A percentile compares a stretch with the other conserved stretches of the same genome.
These are phyloP conservation scores for Eleginops maclovinus DNA, from an alignment of 2,113 vertebrate genomes.

Conservation along the genomic window DNA sequence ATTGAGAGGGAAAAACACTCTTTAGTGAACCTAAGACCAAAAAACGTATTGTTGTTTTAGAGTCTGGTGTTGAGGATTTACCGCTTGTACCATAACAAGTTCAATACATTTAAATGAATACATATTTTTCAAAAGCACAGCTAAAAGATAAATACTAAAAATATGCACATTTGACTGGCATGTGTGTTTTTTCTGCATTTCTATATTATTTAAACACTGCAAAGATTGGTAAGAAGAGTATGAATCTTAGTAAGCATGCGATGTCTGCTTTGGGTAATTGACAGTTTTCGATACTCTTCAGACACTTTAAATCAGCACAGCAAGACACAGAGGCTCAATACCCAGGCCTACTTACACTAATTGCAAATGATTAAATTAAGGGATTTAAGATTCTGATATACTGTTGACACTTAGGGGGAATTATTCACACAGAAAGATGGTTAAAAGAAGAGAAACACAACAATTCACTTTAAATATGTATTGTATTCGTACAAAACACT, in stretches of 20 bases:
- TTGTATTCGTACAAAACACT: slow-evolving; percentile 62
- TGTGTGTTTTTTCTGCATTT: no score
- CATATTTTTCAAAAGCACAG: no score
- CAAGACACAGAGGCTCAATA: neutral
- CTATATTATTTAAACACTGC: no score
- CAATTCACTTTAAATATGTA: slow-evolving; percentile 50
- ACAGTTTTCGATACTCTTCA: neutral
- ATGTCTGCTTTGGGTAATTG: neutral
- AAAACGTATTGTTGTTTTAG: no score
- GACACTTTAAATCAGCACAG: neutral
- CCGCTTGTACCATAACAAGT: no score
- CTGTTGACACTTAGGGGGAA: neutral
- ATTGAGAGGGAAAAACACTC: no score
- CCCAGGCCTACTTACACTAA: neutral
- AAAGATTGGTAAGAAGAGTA: neutral
- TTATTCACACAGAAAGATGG: neutral
- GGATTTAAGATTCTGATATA: neutral
- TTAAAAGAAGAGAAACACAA: slow-evolving; percentile 11
- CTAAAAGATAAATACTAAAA: no score
- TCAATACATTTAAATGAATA: no score
- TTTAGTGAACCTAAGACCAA: no score
- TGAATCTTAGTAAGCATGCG: neutral
- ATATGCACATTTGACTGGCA: no score
- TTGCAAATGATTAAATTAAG: slow-evolving; percentile 1
- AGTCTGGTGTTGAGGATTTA: no score